Evolutionary conservation across 2,888 invertebrate genomes (phyloP).

Genomic region (Mesorhabditis spiculigera): DNA sequence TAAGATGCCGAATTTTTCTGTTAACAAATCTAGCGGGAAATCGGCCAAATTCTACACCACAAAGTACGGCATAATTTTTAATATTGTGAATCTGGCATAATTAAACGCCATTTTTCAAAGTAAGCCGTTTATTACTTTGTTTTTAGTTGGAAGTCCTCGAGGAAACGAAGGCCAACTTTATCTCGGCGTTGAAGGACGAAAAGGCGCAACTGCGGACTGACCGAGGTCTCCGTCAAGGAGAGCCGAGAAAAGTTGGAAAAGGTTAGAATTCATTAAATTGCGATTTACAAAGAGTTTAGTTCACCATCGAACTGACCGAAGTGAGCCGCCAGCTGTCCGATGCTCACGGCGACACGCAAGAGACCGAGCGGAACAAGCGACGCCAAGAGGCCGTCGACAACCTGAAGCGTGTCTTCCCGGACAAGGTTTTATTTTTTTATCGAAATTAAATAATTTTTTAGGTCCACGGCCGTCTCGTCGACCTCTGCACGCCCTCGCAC

Average conservation of each 20-base stretch:
- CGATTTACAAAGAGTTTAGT: not conserved
- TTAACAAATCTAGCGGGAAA: too few relatives aligned
- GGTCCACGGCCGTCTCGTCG: slow-evolving; percentile 88
- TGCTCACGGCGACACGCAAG: slow-evolving; percentile 80
- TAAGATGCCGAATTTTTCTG: not conserved
- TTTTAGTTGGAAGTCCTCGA: slow-evolving; percentile 78
- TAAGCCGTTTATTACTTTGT: slow-evolving; percentile 60
- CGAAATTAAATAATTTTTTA: slow-evolving; percentile 11
- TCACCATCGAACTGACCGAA: slow-evolving; percentile 18
- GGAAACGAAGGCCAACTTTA: slow-evolving; percentile 66
- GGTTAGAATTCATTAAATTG: slow-evolving; percentile 10
- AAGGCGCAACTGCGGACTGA: slow-evolving; percentile 27
- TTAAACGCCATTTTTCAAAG: too few relatives aligned
- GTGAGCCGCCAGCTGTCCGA: slow-evolving; percentile 47
- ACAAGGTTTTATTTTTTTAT: too few relatives aligned
- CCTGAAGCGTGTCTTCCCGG: slow-evolving; percentile 90
- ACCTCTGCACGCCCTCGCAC: slow-evolving; percentile 98
- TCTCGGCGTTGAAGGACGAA: slow-evolving; percentile 27
- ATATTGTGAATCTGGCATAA: too few relatives aligned
- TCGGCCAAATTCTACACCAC: too few relatives aligned
- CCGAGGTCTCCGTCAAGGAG: slow-evolving; percentile 36
- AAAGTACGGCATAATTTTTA: too few relatives aligned
- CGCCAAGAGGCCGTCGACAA: slow-evolving; percentile 96
- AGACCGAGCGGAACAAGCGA: slow-evolving; percentile 86
- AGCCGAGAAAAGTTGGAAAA: slow-evolving; percentile 37